A percentile compares a stretch with the other conserved stretches of the same genome.
Conservation (phyloP, 1,140 invertebrate genomes). For the Goniozus legneri region DNA sequence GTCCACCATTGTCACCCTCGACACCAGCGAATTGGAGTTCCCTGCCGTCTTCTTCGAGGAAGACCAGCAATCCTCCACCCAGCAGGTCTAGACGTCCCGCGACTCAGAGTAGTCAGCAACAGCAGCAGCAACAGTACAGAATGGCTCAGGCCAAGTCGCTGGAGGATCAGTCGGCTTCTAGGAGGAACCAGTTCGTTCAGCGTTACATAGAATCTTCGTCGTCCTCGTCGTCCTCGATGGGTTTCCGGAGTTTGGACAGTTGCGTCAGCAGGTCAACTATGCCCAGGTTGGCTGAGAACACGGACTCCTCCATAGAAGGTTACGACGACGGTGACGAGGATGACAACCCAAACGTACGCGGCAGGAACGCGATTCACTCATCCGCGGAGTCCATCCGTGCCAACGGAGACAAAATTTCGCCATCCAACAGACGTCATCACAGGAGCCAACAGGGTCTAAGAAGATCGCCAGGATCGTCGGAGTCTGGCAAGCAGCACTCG, state of each 20-base stretch:
- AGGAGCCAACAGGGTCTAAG: constrained; percentile 41
- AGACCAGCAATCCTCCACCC: constrained; percentile 14
- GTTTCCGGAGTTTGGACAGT: constrained; percentile 59
- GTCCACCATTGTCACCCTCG: constrained; percentile 53
- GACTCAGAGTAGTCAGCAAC: constrained; percentile 16
- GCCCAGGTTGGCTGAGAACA: constrained; percentile 58
- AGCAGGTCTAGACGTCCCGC: constrained; percentile 27
- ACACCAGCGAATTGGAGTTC: constrained; percentile 44
- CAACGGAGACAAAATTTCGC: constrained; percentile 47
- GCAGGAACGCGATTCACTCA: constrained; percentile 36
- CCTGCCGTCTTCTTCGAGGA: constrained; percentile 34
- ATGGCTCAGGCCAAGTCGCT: constrained; percentile 58
- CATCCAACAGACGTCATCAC: constrained; percentile 44
- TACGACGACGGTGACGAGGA: constrained; percentile 60
- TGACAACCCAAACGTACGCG: constrained; percentile 50
- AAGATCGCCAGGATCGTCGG: constrained; percentile 51
- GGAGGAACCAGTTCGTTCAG: constrained; percentile 55
- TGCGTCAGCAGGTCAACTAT: constrained; percentile 50
- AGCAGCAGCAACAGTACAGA: constrained; percentile 39
- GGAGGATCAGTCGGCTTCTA: constrained; percentile 53
- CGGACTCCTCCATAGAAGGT: constrained; percentile 57
- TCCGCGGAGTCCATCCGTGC: constrained; percentile 38
- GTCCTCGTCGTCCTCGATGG: constrained; percentile 58
- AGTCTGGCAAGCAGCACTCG: constrained; percentile 45
- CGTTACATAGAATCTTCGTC: constrained; percentile 57